These are phyloP conservation scores for Crotophaga sulcirostris DNA, from an alignment of 2,113 vertebrate species.

Conservation along the genomic window DNA sequence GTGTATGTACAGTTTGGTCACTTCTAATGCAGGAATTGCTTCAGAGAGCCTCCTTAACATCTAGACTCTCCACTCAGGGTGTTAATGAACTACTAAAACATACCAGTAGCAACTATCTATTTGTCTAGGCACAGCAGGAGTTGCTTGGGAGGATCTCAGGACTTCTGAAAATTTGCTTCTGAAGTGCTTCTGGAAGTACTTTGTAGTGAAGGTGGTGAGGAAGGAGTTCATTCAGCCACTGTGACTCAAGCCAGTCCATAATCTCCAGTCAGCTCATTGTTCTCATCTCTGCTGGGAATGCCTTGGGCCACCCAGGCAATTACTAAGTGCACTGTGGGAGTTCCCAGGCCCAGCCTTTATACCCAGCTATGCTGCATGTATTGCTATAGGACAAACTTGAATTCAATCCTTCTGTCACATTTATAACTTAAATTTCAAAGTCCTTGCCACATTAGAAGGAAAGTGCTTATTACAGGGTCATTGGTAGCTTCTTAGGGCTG, in stretches of 20 bases:
- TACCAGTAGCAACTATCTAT: background rate
- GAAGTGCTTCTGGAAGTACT: background rate
- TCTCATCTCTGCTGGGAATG: background rate
- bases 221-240: background rate
- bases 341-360: background rate
- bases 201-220: background rate
- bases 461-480: background rate
- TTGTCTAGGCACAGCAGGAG: background rate
- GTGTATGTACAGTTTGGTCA: background rate
- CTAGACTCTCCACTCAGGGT: background rate
- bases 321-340: background rate
- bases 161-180: background rate
- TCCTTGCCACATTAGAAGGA: background rate
- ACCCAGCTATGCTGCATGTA: background rate
- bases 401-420: background rate
- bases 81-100: background rate
- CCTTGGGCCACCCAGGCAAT: background rate
- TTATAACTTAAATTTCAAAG: slow-evolving; percentile 10
- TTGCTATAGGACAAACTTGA: background rate
- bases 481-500: background rate
- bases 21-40: background rate
- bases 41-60: background rate
- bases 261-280: background rate
- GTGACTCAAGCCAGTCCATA: background rate
- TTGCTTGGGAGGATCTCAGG: background rate